These are phyloP conservation scores for Chelmon rostratus DNA, from an alignment of 2,797 vertebrate genomes.

Conservation along the genomic window DNA sequence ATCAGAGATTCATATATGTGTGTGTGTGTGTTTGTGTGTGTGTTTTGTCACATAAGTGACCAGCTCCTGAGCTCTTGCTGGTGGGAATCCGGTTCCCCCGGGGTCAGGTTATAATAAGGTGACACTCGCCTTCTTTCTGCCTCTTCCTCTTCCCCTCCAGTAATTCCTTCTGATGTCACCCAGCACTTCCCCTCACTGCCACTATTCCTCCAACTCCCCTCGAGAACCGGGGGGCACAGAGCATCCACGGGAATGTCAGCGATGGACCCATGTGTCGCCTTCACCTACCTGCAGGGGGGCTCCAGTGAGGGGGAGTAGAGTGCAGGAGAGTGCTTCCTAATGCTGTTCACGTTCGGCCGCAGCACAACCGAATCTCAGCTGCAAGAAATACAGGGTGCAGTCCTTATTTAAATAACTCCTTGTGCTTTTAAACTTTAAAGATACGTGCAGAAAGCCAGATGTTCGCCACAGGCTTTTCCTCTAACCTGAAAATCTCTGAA, in stretches of 20 bases:
- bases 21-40: conserved; percentile 21
- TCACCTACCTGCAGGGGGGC: conserved; percentile 63
- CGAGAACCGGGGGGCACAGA: conserved; percentile 39
- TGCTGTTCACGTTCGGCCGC: conserved; percentile 24
- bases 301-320: conserved; percentile 48
- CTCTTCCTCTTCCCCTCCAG: conserved; percentile 78
- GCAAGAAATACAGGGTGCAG: conserved; percentile 23
- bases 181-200: conserved; percentile 43
- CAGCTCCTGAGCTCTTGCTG: conserved; percentile 58
- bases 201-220: conserved; percentile 54
- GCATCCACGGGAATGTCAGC: conserved; percentile 69
- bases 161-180: conserved; percentile 74
- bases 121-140: conserved; percentile 69
- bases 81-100: conserved; percentile 56
- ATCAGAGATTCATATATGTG: conserved; percentile 13
- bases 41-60: conserved; percentile 31
- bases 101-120: conserved; percentile 84
- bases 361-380: conserved; percentile 9
- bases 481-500: conserved; percentile 52
- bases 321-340: conserved; percentile 57
- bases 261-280: conserved; percentile 44
- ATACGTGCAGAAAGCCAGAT: conserved; percentile 45
- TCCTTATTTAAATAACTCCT: conserved; percentile 38
- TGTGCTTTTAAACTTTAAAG: conserved; percentile 54
- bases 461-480: conserved; percentile 63